Conservation (phyloP, 2,113 vertebrate genomes). For the Gadus macrocephalus region DNA sequence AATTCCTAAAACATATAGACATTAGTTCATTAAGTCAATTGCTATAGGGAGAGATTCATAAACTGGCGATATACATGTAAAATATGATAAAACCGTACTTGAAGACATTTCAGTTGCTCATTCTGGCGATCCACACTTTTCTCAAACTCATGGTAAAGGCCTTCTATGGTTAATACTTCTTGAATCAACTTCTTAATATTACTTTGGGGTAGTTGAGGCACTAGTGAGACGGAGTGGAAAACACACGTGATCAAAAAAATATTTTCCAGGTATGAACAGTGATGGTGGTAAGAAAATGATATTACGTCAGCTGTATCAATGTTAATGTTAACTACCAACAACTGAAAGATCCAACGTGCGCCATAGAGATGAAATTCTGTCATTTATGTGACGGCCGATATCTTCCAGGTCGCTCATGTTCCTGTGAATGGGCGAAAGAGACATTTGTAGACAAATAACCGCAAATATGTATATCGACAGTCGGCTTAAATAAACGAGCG, state of each 20-base stretch:
- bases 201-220: conserved; percentile 45
- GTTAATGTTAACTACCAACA: conserved; percentile 43
- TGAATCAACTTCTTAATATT: conserved; percentile 63
- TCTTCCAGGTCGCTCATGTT: conserved; percentile 64
- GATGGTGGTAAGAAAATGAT: no score
- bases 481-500: no score
- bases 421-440: conserved; percentile 15
- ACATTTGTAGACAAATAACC: no score
- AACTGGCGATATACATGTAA: no score
- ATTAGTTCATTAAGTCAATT: no score
- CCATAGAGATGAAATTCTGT: conserved; percentile 55
- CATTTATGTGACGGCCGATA: conserved; percentile 53
- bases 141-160: conserved; percentile 66
- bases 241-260: not conserved
- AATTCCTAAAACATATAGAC: conserved; percentile 55
- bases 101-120: conserved; percentile 56
- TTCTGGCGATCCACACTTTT: conserved; percentile 49
- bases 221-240: conserved; percentile 34
- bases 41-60: no score
- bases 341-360: conserved; percentile 60
- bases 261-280: not conserved
- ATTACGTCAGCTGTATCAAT: no score
- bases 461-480: no score
- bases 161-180: conserved; percentile 51
- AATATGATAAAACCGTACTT: conserved; percentile 46